phyloP scores from a whole-genome alignment of 2,113 vertebrate species.

The Alethe castanea region DNA sequence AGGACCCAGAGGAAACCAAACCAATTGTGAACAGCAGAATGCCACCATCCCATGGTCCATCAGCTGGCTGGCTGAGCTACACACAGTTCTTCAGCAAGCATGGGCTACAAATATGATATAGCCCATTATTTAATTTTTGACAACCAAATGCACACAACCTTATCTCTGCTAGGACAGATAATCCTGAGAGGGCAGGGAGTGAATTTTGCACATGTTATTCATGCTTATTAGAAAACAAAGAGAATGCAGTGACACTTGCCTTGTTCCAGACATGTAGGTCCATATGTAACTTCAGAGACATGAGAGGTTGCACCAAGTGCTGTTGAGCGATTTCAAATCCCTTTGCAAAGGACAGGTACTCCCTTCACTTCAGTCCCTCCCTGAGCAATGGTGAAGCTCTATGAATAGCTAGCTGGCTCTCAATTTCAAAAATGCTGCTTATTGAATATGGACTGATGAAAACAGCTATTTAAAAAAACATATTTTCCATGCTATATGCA shows the following conservation, averaged over 20 bases:
- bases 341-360: neutral
- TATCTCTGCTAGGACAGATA: neutral
- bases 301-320: neutral
- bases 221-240: neutral
- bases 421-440: neutral
- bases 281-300: neutral
- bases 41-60: neutral
- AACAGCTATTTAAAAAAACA: neutral
- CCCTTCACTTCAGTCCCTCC: neutral
- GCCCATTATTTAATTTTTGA: neutral
- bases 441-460: neutral
- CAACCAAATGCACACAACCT: neutral
- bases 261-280: neutral
- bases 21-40: fast-evolving
- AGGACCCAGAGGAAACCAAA: neutral
- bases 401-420: neutral
- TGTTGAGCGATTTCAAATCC: neutral
- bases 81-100: neutral
- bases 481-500: neutral
- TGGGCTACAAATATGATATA: neutral
- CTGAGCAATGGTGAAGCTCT: neutral
- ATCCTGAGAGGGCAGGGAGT: neutral
- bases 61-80: fast-evolving
- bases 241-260: neutral
- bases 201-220: neutral